Evolutionary conservation across 2,888 invertebrate genomes (phyloP), one percentile per base, ranked within the genome.

Genomic region (Meandrusa payeni): DNA sequence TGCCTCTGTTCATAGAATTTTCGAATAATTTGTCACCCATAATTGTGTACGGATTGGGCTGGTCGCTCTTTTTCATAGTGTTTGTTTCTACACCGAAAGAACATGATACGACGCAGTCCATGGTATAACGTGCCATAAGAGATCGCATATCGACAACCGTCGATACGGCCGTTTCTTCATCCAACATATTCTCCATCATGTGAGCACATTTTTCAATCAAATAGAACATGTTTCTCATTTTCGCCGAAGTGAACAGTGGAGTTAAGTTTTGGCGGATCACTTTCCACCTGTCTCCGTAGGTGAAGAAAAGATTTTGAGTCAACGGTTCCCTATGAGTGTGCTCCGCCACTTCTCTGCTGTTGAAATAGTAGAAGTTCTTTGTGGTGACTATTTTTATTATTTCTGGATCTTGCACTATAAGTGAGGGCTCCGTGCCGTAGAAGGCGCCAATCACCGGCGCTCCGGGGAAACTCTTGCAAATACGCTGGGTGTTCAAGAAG

Each of bases 211-310:
- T 61, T 31, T 65, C 59, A 3, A 81, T 68, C 5, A 80, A 48
- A 43, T 69, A 54, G 33, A 80, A 83, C 82, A 82, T 83, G 7
- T 64, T 75, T 46, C 69, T 80, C 64, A 81, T 76, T 50, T 80
- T 82, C 0, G 69, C 55, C 0, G 76, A 66, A 0, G 82, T 67
- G 50, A 81, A 85, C 0, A 81, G 36, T 0, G 76, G 76, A 0
- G 74, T 74, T 6, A 76, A 41, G 38, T 79, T 76, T 48, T 80
- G 81, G 0, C 83, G 56, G 1, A 72, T 23, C 0, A 76, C 65
- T 36, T 71, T 77, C 81, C 83, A 82, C 1, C 53, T 47, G 48
- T 81, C 75, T 0, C 83, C 83, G 24, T 63, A 52, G 0, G 57
- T 52, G 33, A 56, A 64, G 47, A 81, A 79, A 1, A 82, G 46